Percentiles rank a stretch among this genome's conserved stretches.
Conservation (phyloP, 53 echinoderm and acorn worm genomes). For the Holothuria leucospilota region DNA sequence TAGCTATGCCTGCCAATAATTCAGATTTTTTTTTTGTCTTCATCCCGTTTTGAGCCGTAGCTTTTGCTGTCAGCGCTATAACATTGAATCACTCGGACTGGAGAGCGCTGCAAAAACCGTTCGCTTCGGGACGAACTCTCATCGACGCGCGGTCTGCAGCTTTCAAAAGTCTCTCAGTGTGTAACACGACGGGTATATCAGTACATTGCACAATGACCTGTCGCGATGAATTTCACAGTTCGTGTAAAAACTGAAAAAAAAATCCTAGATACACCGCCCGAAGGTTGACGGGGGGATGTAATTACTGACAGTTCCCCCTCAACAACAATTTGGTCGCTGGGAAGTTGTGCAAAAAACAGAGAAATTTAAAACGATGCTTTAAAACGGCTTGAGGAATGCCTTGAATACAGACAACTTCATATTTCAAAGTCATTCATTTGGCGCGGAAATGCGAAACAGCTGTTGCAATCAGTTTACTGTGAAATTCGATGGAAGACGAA, state of each 20-base stretch:
- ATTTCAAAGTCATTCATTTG: slow-evolving; percentile 49
- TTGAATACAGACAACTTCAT: slow-evolving; percentile 36
- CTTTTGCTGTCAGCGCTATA: slow-evolving; percentile 24
- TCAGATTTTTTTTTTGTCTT: too few species aligned
- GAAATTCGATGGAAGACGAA: slow-evolving; percentile 36
- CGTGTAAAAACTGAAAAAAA: too few species aligned
- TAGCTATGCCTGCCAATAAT: neutral
- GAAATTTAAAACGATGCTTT: slow-evolving; percentile 39
- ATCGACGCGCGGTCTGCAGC: too few species aligned
- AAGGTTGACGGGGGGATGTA: slow-evolving; percentile 37
- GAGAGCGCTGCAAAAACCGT: neutral
- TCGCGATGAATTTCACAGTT: neutral
- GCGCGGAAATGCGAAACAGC: slow-evolving; percentile 38
- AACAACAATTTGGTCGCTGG: slow-evolving; percentile 50
- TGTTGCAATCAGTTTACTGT: slow-evolving; percentile 42
- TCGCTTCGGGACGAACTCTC: too few species aligned
- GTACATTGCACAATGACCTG: slow-evolving; percentile 28
- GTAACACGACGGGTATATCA: too few species aligned
- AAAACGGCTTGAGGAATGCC: slow-evolving; percentile 38
- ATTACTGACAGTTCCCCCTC: slow-evolving; percentile 51
- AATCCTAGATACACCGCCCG: slow-evolving; percentile 1
- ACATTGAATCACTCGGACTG: slow-evolving; percentile 6
- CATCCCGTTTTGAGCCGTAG: too few species aligned
- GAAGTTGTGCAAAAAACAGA: slow-evolving; percentile 30
- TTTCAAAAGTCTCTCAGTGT: too few species aligned